Conservation (phyloP, 2,888 invertebrate genomes). For the Netelia melanura region DNA sequence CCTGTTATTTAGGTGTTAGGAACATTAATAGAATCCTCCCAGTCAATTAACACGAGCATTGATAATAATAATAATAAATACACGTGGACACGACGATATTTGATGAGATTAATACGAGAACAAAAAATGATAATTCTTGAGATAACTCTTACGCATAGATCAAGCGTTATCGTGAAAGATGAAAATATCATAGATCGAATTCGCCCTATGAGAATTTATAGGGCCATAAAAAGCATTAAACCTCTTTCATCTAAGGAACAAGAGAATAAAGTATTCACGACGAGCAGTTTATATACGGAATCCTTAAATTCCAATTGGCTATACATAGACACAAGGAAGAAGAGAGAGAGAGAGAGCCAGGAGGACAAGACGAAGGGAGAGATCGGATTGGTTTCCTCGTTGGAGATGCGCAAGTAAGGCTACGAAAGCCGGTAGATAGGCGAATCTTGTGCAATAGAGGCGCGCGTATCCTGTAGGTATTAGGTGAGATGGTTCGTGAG, state of each 20-base stretch:
- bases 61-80: neutral
- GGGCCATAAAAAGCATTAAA: slow-evolving; percentile 15
- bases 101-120: too few relatives aligned
- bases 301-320: slow-evolving; percentile 46
- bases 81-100: neutral
- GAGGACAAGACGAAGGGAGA: too few relatives aligned
- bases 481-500: slow-evolving; percentile 33
- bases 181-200: too few relatives aligned
- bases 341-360: neutral
- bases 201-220: neutral
- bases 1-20: neutral
- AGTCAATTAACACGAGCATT: neutral
- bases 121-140: too few relatives aligned
- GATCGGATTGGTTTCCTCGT: slow-evolving; percentile 1
- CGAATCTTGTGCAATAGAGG: slow-evolving; percentile 17
- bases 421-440: neutral
- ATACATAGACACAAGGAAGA: neutral
- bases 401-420: slow-evolving; percentile 20
- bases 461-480: slow-evolving; percentile 15
- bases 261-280: neutral
- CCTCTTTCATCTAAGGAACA: slow-evolving; percentile 1
- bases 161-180: too few relatives aligned
- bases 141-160: too few relatives aligned
- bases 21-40: neutral
- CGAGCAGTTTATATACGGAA: slow-evolving; percentile 1